Percentiles rank a stretch among this genome's conserved stretches.
Conservation (phyloP, 2,797 vertebrate species). For the Schizopygopsis malacanthus region DNA sequence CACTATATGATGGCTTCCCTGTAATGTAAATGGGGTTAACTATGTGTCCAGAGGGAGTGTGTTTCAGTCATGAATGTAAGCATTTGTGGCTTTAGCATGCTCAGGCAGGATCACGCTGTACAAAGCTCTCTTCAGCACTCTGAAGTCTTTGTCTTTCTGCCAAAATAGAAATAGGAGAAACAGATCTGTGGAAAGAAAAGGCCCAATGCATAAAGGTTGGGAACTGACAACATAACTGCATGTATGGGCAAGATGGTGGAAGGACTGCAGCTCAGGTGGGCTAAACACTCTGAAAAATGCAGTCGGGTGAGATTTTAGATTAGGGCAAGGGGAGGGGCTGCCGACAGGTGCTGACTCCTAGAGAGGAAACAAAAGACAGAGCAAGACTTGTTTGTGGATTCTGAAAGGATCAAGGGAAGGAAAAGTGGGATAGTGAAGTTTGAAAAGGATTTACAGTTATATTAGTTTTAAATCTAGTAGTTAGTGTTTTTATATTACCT, state of each 20-base stretch:
- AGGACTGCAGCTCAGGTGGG: constrained; percentile 79
- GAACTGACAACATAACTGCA: constrained; percentile 71
- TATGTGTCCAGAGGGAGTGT: constrained; percentile 48
- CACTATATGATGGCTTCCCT: background rate
- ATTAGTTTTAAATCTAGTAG: background rate
- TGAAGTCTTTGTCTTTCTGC: constrained; percentile 73
- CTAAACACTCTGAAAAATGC: constrained; percentile 79
- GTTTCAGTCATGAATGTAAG: constrained; percentile 44
- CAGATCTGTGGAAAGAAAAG: constrained; percentile 38
- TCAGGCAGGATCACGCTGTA: constrained; percentile 67
- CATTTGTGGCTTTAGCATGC: constrained; percentile 56
- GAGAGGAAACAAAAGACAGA: constrained; percentile 66
- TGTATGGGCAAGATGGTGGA: constrained; percentile 78
- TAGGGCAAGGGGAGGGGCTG: constrained; percentile 62
- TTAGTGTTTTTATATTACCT: background rate
- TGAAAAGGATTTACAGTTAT: constrained; percentile 2
- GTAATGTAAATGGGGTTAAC: constrained; percentile 26
- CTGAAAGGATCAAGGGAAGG: constrained; percentile 18
- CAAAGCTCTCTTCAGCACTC: constrained; percentile 69
- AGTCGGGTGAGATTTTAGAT: constrained; percentile 81
- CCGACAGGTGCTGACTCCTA: constrained; percentile 65
- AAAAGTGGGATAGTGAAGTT: constrained; percentile 34
- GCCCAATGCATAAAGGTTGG: constrained; percentile 67
- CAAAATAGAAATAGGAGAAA: constrained; percentile 68
- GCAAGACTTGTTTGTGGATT: constrained; percentile 57